Conservation (phyloP, 2,888 invertebrate genomes). For the Heliconius ethilla region DNA sequence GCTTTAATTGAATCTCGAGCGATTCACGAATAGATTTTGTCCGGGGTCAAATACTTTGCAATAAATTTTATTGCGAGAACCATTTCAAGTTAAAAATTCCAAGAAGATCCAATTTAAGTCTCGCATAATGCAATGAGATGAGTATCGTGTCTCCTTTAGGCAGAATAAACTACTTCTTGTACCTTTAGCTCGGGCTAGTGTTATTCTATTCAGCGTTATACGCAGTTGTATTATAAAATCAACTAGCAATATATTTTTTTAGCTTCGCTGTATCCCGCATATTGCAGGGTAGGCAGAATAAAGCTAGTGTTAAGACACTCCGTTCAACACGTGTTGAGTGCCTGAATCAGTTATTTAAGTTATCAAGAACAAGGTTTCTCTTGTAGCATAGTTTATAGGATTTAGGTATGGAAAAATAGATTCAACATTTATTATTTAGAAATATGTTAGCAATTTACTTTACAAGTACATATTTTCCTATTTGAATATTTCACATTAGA, state of each 20-base stretch:
- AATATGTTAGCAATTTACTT: too few relatives aligned
- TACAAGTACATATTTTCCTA: too few relatives aligned
- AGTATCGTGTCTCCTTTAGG: slow-evolving; percentile 58
- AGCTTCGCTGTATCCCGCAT: neutral
- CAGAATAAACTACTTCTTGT: slow-evolving; percentile 40
- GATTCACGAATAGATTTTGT: slow-evolving; percentile 58
- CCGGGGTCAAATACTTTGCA: slow-evolving; percentile 64
- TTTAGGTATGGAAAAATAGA: too few relatives aligned
- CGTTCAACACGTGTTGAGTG: neutral
- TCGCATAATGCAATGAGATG: slow-evolving; percentile 73
- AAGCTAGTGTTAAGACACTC: neutral
- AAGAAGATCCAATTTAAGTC: slow-evolving; percentile 75
- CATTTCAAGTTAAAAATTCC: slow-evolving; percentile 74
- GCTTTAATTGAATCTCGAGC: slow-evolving; percentile 69
- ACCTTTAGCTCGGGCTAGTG: slow-evolving; percentile 35
- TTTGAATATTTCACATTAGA: too few relatives aligned
- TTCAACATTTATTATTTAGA: too few relatives aligned
- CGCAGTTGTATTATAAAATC: neutral
- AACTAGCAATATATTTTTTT: too few relatives aligned
- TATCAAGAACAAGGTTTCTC: too few relatives aligned
- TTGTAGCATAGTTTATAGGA: too few relatives aligned
- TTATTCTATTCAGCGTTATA: neutral
- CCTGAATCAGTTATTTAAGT: too few relatives aligned
- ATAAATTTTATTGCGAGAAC: slow-evolving; percentile 74
- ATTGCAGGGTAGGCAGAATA: neutral